Conservation (phyloP, 2,113 vertebrate genomes). For the Aythya baeri region DNA sequence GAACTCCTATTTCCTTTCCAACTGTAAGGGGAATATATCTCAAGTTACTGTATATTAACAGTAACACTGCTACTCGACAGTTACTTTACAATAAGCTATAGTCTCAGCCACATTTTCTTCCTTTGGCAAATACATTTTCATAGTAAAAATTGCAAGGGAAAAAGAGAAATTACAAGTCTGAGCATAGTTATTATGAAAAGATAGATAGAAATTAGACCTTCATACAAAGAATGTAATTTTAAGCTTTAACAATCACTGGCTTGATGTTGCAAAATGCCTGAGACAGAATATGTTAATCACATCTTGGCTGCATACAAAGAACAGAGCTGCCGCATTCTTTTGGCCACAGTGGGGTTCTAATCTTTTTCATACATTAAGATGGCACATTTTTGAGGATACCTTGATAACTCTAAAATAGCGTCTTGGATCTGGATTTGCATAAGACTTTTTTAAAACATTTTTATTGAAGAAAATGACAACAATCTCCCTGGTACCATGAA, state of each 20-base stretch:
- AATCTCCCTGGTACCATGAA: neutral
- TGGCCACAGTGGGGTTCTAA: neutral
- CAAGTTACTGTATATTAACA: neutral
- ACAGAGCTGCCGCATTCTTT: neutral
- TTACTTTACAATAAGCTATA: neutral
- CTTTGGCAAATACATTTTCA: neutral
- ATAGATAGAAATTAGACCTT: neutral
- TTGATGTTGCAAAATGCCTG: neutral
- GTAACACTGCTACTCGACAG: neutral
- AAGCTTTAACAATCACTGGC: neutral
- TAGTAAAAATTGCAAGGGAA: neutral
- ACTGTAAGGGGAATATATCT: neutral
- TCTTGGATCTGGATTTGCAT: neutral
- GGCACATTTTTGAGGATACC: neutral
- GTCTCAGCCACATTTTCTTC: neutral
- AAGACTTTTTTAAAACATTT: neutral
- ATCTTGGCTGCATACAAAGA: neutral
- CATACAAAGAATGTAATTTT: neutral
- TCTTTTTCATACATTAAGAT: neutral
- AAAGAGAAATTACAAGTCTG: neutral
- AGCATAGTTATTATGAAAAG: neutral
- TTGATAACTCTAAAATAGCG: neutral
- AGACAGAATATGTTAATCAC: neutral
- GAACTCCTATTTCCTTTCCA: neutral
- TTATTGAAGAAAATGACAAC: neutral